phyloP scores from a whole-genome alignment of 1,140 invertebrate species.

The Trichoplusia ni region DNA sequence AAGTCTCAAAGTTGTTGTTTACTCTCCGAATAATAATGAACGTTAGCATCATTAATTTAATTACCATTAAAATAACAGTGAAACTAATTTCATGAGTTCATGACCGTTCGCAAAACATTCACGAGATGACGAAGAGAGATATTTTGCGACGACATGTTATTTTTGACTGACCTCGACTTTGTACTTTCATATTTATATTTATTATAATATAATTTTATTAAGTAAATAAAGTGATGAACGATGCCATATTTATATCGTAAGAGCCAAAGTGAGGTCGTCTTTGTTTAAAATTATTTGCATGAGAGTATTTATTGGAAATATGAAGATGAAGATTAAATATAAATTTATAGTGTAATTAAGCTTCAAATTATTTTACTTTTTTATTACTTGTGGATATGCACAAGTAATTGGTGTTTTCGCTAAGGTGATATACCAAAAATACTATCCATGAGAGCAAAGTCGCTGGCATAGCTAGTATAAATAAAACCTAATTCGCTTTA shows the following conservation, averaged over 20 bases:
- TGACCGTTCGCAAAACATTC: not conserved
- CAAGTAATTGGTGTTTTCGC: too few relatives aligned
- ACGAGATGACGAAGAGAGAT: not conserved
- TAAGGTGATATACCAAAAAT: too few relatives aligned
- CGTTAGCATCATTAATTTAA: not conserved
- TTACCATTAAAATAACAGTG: not conserved
- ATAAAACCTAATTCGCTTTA: too few relatives aligned
- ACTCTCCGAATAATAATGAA: not conserved
- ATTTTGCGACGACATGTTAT: constrained; percentile 3
- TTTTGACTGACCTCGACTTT: constrained; percentile 1
- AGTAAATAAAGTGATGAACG: constrained; percentile 15
- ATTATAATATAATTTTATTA: constrained; percentile 18
- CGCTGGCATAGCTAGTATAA: too few relatives aligned
- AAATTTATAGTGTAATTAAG: too few relatives aligned
- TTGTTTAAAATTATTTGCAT: not conserved
- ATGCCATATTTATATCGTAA: not conserved
- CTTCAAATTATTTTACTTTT: too few relatives aligned
- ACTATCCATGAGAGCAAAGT: too few relatives aligned
- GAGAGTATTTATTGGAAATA: too few relatives aligned
- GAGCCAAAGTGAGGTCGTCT: not conserved
- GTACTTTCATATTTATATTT: constrained; percentile 6
- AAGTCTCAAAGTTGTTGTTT: not conserved
- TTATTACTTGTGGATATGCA: not conserved
- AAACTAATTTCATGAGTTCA: not conserved
- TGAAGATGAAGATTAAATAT: too few relatives aligned